Evolutionary conservation across 1,140 invertebrate genomes (phyloP).

Genomic region (Medauroidea extradentata): DNA sequence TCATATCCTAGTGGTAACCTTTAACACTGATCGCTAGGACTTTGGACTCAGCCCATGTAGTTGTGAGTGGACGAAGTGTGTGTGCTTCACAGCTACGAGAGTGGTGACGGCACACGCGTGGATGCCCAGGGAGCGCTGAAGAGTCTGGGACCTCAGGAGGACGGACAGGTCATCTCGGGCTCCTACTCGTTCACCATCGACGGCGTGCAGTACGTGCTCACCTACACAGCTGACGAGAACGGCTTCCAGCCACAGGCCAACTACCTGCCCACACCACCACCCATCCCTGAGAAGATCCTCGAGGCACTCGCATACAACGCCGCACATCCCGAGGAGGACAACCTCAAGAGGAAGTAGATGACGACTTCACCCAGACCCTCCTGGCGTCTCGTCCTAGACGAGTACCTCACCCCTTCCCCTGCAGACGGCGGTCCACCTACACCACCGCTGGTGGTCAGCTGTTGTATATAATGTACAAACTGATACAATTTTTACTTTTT

Average conservation of each 20-base stretch:
- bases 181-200: constrained; percentile 69
- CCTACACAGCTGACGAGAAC: constrained; percentile 72
- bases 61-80: too few relatives aligned
- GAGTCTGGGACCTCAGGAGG: constrained; percentile 23
- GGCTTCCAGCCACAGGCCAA: constrained; percentile 58
- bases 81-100: constrained; percentile 45
- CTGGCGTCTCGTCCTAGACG: too few relatives aligned
- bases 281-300: constrained; percentile 43
- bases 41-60: too few relatives aligned
- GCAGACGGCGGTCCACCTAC: too few relatives aligned
- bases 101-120: constrained; percentile 52
- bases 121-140: constrained; percentile 49
- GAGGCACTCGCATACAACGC: constrained; percentile 43
- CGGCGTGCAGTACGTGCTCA: constrained; percentile 60
- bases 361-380: too few relatives aligned
- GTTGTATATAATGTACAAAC: too few relatives aligned
- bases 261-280: constrained; percentile 47
- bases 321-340: constrained; percentile 27
- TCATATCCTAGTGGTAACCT: too few relatives aligned
- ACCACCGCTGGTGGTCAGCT: too few relatives aligned
- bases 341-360: background rate
- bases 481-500: too few relatives aligned
- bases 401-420: too few relatives aligned
- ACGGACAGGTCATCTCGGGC: constrained; percentile 46
- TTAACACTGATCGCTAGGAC: too few relatives aligned